Evolutionary conservation across 2,888 invertebrate genomes (phyloP), one percentile per base, ranked within the genome.

Genomic region (Tryphoninae sp.): DNA sequence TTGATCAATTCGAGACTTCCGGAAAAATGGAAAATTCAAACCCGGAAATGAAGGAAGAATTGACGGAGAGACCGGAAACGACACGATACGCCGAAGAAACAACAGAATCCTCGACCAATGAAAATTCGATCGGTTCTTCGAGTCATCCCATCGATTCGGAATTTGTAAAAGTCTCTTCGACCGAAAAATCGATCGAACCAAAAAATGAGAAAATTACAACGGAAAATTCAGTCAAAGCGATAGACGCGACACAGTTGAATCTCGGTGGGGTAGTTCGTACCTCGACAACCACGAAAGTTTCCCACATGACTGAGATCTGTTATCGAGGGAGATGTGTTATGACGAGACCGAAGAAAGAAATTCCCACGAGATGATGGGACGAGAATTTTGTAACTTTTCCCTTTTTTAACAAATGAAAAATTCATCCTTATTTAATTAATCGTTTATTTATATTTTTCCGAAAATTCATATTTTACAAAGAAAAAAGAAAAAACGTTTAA

Each of bases 261-360:
- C 92, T 94, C 84, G 92, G 93, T 11, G 93, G 93, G 80, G 92
- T 94, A 6, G 91, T 96, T 8, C 94, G 95, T 84, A 97, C 97
- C 0, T 96, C 96, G 1, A 96, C 96, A 88, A 96, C 96, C 2
- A 96, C 96, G 22, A 96, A 96, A 91, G 93, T 96, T 59, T 96
- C 96, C 13, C 96, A 97, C 86, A 96, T 97, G 94, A 97, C 97
- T 49, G 97, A 97, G 92, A 97, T 97, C 83, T 97, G 97, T 89
- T 97, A 96, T 91, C 95, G 96, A 89, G 97, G 97, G 13, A 95
- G 95, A 89, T 97, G 97, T 91, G 95, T 97, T 83, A 97, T 97
- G 92, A 90, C 90, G 0, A 91, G 87, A 80, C 90, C 91, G 53
- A 90, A 86, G 51, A 87, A 88, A 74, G 91, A 91, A 49, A 87